Conservation (phyloP, 2,797 vertebrate species). For the Coregonus ussuriensis region DNA sequence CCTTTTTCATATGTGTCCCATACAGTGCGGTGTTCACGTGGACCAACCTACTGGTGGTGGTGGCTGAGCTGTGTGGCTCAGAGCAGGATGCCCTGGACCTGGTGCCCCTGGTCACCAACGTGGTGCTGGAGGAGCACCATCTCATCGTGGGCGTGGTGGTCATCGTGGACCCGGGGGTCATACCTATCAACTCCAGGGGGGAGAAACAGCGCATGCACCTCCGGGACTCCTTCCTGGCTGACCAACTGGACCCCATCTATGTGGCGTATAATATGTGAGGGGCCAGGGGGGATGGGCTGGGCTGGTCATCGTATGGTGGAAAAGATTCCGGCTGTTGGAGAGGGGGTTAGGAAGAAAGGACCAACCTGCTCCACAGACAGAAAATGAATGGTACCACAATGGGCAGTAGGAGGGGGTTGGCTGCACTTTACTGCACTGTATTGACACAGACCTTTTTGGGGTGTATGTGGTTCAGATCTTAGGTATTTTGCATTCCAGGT, state of each 20-base stretch:
- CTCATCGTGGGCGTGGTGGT: constrained; percentile 97
- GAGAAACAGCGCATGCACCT: constrained; percentile 99
- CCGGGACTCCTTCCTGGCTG: constrained; percentile 95
- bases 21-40: constrained; percentile 96
- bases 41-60: constrained; percentile 98
- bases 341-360: background rate
- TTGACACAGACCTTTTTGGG: background rate
- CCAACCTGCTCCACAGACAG: constrained; percentile 25
- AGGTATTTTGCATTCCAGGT: background rate
- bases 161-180: constrained; percentile 95
- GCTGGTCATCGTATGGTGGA: background rate
- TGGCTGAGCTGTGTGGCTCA: constrained; percentile 94
- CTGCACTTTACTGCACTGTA: background rate
- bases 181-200: constrained; percentile 98
- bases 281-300: background rate
- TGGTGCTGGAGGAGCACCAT: constrained; percentile 98
- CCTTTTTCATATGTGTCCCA: background rate
- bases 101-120: constrained; percentile 95
- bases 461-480: background rate
- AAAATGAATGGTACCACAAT: constrained; percentile 42
- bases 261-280: constrained; percentile 98
- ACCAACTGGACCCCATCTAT: constrained; percentile 97
- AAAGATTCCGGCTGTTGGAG: background rate
- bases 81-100: constrained; percentile 97
- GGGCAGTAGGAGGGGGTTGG: background rate